Evolutionary conservation across 2,797 vertebrate species (phyloP).

Genomic region (Intellagama lesueurii): DNA sequence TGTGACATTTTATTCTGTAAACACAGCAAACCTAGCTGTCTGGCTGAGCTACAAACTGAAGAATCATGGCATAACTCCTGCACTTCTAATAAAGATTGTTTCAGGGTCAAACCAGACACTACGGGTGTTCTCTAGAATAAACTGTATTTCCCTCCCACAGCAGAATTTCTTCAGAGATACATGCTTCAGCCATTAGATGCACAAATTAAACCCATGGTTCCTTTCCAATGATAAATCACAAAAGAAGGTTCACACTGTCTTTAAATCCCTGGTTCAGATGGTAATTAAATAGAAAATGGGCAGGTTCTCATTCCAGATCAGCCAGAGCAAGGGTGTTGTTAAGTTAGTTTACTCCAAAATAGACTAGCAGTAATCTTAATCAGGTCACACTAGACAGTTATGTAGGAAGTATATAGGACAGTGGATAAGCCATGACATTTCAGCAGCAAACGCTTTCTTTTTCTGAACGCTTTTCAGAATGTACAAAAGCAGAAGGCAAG

Average conservation of each 20-base stretch:
- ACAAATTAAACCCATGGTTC: no score
- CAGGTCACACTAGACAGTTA: neutral
- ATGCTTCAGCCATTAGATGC: no score
- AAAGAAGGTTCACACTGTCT: no score
- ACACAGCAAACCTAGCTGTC: neutral
- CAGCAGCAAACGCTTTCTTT: neutral
- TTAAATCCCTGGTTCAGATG: no score
- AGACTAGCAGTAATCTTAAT: neutral
- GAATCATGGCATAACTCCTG: neutral
- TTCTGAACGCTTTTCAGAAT: neutral
- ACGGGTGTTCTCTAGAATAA: no score
- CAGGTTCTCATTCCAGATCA: neutral
- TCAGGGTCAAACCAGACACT: no score
- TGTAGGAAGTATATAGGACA: neutral
- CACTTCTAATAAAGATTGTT: neutral
- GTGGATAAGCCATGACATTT: neutral
- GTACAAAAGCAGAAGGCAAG: neutral
- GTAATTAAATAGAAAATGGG: neutral
- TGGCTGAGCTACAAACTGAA: neutral
- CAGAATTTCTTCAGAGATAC: no score
- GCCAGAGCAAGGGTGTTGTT: neutral
- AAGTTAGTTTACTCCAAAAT: neutral
- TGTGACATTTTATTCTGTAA: constrained; percentile 31
- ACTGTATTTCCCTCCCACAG: no score
- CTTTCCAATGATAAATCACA: no score